Percentiles rank a stretch among this genome's conserved stretches.
Conservation (phyloP, 2,888 invertebrate species). For the Habroteleia sp. region DNA sequence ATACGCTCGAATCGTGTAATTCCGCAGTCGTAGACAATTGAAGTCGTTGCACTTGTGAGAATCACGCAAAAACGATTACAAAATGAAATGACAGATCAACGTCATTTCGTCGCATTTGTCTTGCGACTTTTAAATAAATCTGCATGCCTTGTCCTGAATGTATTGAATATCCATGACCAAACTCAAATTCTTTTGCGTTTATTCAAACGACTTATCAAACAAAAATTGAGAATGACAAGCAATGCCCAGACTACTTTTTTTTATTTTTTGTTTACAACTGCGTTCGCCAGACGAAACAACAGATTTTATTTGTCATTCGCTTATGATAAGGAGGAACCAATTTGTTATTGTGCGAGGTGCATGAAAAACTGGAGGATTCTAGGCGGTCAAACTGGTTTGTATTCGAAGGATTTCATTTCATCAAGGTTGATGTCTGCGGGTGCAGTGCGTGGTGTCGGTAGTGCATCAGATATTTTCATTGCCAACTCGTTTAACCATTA, state of each 20-base stretch:
- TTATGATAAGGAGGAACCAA: conserved; percentile 7
- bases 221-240: too few relatives aligned
- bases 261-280: neutral
- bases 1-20: conserved; percentile 25
- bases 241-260: too few relatives aligned
- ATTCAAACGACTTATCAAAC: too few relatives aligned
- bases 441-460: conserved; percentile 3
- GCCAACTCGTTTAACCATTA: too few relatives aligned
- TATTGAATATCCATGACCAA: too few relatives aligned
- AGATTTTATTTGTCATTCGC: too few relatives aligned
- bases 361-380: conserved; percentile 5
- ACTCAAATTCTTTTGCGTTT: too few relatives aligned
- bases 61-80: neutral
- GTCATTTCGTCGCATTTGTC: too few relatives aligned
- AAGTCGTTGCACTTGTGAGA: conserved; percentile 26
- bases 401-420: conserved; percentile 8
- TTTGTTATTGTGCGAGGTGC: conserved; percentile 13
- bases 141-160: too few relatives aligned
- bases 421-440: conserved; percentile 3
- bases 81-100: neutral
- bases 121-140: too few relatives aligned
- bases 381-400: conserved; percentile 37
- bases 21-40: conserved; percentile 11
- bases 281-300: neutral
- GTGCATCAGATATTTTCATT: neutral